Conservation (phyloP, 2,797 vertebrate species). For the Lutjanus argentimaculatus region DNA sequence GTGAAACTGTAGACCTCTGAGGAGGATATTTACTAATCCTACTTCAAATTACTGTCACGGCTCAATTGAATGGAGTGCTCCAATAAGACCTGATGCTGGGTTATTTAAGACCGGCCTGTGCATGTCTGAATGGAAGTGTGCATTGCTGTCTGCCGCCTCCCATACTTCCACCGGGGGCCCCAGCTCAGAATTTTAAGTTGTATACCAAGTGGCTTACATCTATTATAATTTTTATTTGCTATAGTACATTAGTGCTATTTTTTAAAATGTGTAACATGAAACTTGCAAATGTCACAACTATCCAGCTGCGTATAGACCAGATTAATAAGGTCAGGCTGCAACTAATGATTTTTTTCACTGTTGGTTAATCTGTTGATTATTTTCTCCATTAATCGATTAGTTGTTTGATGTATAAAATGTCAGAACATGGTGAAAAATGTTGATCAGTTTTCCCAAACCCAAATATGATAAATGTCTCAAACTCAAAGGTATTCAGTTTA, state of each 20-base stretch:
- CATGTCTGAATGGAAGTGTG: not conserved
- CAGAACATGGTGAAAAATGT: no score
- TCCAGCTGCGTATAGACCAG: not conserved
- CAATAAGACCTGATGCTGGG: constrained; percentile 23
- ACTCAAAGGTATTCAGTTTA: no score
- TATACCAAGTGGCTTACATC: not conserved
- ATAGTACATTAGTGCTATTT: not conserved
- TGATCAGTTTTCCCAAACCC: no score
- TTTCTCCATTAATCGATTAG: no score
- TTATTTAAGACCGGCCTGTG: constrained; percentile 8
- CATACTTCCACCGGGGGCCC: not conserved
- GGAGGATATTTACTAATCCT: constrained; percentile 27
- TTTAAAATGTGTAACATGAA: not conserved
- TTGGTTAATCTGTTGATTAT: no score
- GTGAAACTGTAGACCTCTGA: constrained; percentile 54
- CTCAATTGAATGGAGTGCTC: constrained; percentile 38
- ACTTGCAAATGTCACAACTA: not conserved
- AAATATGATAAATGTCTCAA: no score
- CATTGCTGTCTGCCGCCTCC: not conserved
- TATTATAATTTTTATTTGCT: not conserved
- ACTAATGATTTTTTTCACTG: no score
- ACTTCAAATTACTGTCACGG: constrained; percentile 40
- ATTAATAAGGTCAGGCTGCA: not conserved
- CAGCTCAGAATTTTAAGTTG: not conserved
- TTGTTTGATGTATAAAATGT: no score